phyloP scores from a whole-genome alignment of 92 coral and sea anemone genomes.

The Actinernus sp. region DNA sequence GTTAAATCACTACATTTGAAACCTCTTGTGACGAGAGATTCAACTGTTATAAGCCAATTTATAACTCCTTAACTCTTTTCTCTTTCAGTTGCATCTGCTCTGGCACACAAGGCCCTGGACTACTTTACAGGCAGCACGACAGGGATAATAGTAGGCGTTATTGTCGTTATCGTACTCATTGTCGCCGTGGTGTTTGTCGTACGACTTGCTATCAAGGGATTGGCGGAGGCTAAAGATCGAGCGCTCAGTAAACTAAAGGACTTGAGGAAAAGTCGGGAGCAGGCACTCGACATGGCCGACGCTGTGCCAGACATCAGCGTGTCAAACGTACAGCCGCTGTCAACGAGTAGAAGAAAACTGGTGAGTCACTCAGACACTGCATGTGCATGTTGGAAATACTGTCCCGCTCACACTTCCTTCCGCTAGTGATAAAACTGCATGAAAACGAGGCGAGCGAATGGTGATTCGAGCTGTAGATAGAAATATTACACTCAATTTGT shows the following conservation, averaged over 20 bases:
- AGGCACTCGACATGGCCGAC: conserved; percentile 56
- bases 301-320: conserved; percentile 81
- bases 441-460: too few species aligned
- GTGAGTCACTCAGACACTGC: too few species aligned
- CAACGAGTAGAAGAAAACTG: conserved; percentile 60
- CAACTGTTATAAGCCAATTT: too few species aligned
- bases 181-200: conserved; percentile 44
- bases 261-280: conserved; percentile 60
- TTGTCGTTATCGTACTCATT: conserved; percentile 50
- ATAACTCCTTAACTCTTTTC: too few species aligned
- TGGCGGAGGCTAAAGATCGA: conserved; percentile 74
- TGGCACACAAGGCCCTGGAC: conserved; percentile 51
- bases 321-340: conserved; percentile 74
- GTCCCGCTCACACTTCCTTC: too few species aligned
- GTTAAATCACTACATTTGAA: too few species aligned
- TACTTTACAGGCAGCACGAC: conserved; percentile 67
- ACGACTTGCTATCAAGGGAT: conserved; percentile 50
- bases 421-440: too few species aligned
- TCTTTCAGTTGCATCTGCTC: conserved; percentile 24
- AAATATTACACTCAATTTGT: too few species aligned
- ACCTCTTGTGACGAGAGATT: too few species aligned
- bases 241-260: conserved; percentile 73
- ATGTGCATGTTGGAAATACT: too few species aligned
- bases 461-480: too few species aligned
- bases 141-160: conserved; percentile 65